Evolutionary conservation across 2,888 invertebrate genomes (phyloP), one percentile per base, ranked within the genome.

Genomic region (Epirrhoe alternata): DNA sequence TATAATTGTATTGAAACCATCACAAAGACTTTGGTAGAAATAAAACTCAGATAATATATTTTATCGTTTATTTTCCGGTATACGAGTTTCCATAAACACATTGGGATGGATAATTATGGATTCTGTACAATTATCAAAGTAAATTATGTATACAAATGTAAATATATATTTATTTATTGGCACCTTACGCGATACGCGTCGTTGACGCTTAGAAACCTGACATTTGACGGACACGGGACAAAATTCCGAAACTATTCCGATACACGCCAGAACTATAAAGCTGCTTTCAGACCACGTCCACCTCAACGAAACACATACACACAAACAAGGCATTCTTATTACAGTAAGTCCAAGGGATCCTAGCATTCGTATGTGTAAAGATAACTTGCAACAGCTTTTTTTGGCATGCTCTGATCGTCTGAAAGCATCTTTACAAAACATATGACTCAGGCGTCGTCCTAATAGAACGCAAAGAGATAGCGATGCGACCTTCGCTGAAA

Each of bases 101-200:
- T 87, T 83, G 88, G 86, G 83, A 88, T 89, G 87, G 84, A 85
- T 87, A 86, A 42, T 31, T 82, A 87, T 84, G 84, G 86, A 83
- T 83, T 85, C 89, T 88, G 88, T 89, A 91, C 91, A 90, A 85
- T 80, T 90, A 90, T 89, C 88, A 92, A 92, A 90, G 83, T 88
- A 90, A 92, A 88, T 90, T 86, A 87, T 88, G 84, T 88, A 87
- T 88, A 88, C 85, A 86, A 87, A 89, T 90, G 87, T 90, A 90
- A 88, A 91, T 90, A 90, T 89, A 86, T 86, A 83, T 80, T 84
- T 84, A 86, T 81, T 86, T 83, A 79, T 90, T 91, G 92, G 92
- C 91, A 91, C 91, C 90, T 86, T 83, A 82, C 81, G 83, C 81
- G 85, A 86, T 81, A 84, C 81, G 81, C 47, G 58, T 82, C 85